Conservation (phyloP, 2,113 vertebrate species). For the Cranoglanis bouderius region DNA sequence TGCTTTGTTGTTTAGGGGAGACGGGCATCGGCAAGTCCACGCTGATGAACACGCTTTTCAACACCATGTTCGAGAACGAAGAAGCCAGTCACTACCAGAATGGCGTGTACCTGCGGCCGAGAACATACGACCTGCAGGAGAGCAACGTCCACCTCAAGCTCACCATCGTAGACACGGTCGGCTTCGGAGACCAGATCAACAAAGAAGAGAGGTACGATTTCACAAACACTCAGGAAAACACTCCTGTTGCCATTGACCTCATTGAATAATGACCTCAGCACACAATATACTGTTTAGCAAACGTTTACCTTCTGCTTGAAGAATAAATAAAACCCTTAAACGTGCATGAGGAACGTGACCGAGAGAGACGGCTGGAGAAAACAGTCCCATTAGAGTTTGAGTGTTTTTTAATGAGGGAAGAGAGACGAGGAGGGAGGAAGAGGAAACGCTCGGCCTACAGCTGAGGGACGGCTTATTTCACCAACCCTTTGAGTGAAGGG, state of each 20-base stretch:
- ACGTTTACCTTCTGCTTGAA: background rate
- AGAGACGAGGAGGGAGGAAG: slow-evolving; percentile 45
- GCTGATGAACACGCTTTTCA: slow-evolving; percentile 97
- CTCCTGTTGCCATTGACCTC: background rate
- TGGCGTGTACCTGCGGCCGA: slow-evolving; percentile 83
- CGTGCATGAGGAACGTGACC: background rate
- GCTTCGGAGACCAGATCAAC: slow-evolving; percentile 97
- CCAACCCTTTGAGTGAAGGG: slow-evolving; percentile 41
- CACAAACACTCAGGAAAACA: background rate
- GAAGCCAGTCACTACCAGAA: slow-evolving; percentile 95
- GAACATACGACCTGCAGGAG: slow-evolving; percentile 92
- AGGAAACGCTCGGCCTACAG: slow-evolving; percentile 55
- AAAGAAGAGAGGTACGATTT: slow-evolving; percentile 92
- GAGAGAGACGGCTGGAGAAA: background rate
- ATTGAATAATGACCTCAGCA: background rate
- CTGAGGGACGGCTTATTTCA: slow-evolving; percentile 51
- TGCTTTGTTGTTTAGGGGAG: slow-evolving; percentile 76
- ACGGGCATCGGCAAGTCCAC: slow-evolving; percentile 98
- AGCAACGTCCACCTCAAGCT: slow-evolving; percentile 95
- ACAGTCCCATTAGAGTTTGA: slow-evolving; percentile 14
- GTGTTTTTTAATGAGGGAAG: slow-evolving; percentile 40
- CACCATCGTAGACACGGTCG: slow-evolving; percentile 93
- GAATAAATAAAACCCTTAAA: background rate
- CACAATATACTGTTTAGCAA: background rate
- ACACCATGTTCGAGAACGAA: slow-evolving; percentile 95